Conservation (phyloP, 2,888 invertebrate genomes). For the Aromia moschata region DNA sequence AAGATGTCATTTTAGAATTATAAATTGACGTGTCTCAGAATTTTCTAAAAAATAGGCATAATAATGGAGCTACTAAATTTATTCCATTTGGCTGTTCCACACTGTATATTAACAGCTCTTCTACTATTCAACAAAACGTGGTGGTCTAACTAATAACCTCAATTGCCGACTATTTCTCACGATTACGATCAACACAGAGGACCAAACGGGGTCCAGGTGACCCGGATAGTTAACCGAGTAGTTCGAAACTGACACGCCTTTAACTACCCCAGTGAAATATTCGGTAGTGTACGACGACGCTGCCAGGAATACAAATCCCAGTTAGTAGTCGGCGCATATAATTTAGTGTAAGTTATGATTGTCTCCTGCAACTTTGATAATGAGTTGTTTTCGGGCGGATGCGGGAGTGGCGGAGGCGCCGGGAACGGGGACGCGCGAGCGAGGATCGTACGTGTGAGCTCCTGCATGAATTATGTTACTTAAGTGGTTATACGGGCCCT, state of each 20-base stretch:
- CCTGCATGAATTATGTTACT: slow-evolving; percentile 7
- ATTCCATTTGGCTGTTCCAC: no score
- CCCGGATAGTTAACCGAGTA: slow-evolving; percentile 11
- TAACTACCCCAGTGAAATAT: slow-evolving; percentile 38
- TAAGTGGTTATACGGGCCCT: slow-evolving; percentile 15
- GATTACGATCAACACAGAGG: slow-evolving; percentile 13
- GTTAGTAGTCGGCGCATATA: slow-evolving; percentile 49
- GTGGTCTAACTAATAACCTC: no score
- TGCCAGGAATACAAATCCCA: slow-evolving; percentile 43
- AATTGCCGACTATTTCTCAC: no score
- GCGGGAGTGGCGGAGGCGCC: slow-evolving; percentile 10
- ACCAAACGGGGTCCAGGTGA: slow-evolving; percentile 34
- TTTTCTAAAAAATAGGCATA: no score
- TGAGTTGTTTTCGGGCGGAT: slow-evolving; percentile 53
- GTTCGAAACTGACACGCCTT: slow-evolving; percentile 33
- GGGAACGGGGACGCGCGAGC: no score
- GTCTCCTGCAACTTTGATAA: slow-evolving; percentile 55
- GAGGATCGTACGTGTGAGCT: no score
- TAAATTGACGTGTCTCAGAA: no score
- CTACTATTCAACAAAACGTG: no score
- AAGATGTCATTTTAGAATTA: no score
- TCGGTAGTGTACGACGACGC: slow-evolving; percentile 28
- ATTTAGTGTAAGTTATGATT: slow-evolving; percentile 54
- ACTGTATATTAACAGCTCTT: no score
- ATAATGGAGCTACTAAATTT: no score